Conservation (phyloP, 2,797 vertebrate species). For the Neosilurus hyrtlii region DNA sequence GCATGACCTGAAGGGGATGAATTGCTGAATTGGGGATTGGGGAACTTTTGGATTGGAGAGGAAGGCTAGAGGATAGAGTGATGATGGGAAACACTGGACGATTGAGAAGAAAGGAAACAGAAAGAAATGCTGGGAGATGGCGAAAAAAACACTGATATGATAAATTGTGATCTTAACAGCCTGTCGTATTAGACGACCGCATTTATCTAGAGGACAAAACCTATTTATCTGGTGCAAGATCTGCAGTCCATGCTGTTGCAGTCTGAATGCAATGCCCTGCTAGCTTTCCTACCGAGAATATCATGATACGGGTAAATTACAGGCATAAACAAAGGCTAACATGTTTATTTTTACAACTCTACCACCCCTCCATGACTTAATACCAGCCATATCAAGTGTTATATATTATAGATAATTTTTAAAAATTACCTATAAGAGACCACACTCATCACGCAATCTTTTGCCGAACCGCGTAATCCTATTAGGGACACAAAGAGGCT, state of each 20-base stretch:
- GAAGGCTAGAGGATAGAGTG: constrained; percentile 2
- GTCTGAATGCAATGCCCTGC: background rate
- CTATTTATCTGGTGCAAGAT: background rate
- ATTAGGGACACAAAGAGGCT: too few relatives aligned
- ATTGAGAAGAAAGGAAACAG: background rate
- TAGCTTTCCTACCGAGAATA: background rate
- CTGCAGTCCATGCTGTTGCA: background rate
- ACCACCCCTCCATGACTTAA: background rate
- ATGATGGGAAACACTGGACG: background rate
- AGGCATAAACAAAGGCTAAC: background rate
- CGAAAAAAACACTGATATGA: constrained; percentile 12
- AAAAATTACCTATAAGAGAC: background rate
- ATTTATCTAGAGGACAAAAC: constrained; percentile 11
- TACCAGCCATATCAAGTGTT: background rate
- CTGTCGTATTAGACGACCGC: constrained; percentile 11
- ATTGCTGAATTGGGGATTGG: constrained; percentile 23
- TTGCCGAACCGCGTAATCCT: too few relatives aligned
- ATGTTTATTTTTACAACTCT: constrained; percentile 12
- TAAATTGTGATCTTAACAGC: constrained; percentile 14
- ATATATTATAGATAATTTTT: too few relatives aligned
- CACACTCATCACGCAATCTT: too few relatives aligned
- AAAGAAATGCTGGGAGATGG: constrained; percentile 9
- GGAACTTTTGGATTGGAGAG: constrained; percentile 36
- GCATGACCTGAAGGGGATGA: constrained; percentile 13
- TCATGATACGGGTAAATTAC: background rate